Base-by-base conservation (phyloP, 2,113 vertebrate genomes). In the Zosterops pallidus region DNA sequence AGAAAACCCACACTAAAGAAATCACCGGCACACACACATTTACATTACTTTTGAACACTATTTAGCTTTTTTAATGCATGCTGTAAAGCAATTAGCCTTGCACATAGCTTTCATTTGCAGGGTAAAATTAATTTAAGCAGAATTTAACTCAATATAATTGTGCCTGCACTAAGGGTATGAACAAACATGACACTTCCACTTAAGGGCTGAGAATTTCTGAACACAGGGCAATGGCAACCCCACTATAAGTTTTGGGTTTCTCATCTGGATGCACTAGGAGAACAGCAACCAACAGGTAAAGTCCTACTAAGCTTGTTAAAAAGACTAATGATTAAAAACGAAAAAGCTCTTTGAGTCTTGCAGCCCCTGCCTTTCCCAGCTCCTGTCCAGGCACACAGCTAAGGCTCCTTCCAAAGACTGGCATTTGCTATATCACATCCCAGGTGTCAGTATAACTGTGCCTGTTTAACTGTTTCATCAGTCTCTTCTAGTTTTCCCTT, bases 11-110 rank as follows among this genome's bases (percentile, higher is more conserved):
- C 50, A 41, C 63, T 74, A 60, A 90, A 1, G 5, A 67, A 69
- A 77, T 53, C 68, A 59, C 0, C 0, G 4, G 37, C 50, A 59
- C 2, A 0, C 50, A 62, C 0, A 0, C 28, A 53, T 83, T 89
- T 46, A 80, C 50, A 37, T n/a, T 39, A 42, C 55, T 81, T 95
- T 83, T 69, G 50, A 89, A 89, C 8, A 57, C 15, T 37, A 49
- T 56, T 88, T 80, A 65, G 53, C 57, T 68, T 55, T 71, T 86
- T 65, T 83, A 80, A 86, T 24, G 69, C 22, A 82, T 0, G 2
- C 47, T 75, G 69, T 55, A 86, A 84, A 84, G 60, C 60, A 71
- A 46, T 50, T 68, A 55, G 29, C 56, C 88, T 79, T 68, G 56
- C 44, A 47, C 3, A 0, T 67, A 79, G 62, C 57, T 90, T 83